Evolutionary conservation across 1,140 invertebrate species (phyloP), one percentile per base, ranked within the genome.

Genomic region (Brachionus sp.): DNA sequence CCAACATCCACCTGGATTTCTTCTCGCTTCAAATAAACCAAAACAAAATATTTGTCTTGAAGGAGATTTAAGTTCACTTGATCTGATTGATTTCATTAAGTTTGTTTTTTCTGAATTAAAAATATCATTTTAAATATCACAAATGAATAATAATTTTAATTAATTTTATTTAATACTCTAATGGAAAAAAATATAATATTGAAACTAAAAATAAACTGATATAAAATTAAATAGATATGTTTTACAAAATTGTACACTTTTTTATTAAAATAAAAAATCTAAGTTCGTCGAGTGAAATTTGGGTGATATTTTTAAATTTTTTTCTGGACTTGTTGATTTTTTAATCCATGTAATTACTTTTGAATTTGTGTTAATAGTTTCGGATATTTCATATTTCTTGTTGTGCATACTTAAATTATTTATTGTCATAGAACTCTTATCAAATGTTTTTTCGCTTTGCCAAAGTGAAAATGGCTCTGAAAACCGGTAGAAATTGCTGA

Each of bases 251-350:
- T 57, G 16, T 57, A 19, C 1, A 9, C 19, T 7, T 19, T 57
- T 57, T 19, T 9, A 16, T 35, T 68, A 37, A 9, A 9, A 19
- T n/a, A 70, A 35, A 70, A 70, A 70, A 70, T 70, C 66, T 9
- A 70, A 39, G 39, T 70, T 70, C 9, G 66, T 70, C 16, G 66
- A 70, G 16, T 70, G 33, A 70, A 70, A 70, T 39, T 70, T 70
- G 0, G 66, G 66, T 3, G 66, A 70, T 42, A 39, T 23, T 39
- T 70, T 70, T 23, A 70, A 39, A 70, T 19, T 5, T 7, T 37
- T 70, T 19, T 10, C 35, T 70, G 1, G 29, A n/a, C n/a, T 12
- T 19, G 5, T 10, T n/a, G 33, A 33, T 39, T 70, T 70, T 39
- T 19, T 35, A 16, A 70, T 39, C 66, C 66, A 70, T 39, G 37